Base-by-base conservation (phyloP, 2,888 invertebrate species). In the Synanthedon formicaeformis region DNA sequence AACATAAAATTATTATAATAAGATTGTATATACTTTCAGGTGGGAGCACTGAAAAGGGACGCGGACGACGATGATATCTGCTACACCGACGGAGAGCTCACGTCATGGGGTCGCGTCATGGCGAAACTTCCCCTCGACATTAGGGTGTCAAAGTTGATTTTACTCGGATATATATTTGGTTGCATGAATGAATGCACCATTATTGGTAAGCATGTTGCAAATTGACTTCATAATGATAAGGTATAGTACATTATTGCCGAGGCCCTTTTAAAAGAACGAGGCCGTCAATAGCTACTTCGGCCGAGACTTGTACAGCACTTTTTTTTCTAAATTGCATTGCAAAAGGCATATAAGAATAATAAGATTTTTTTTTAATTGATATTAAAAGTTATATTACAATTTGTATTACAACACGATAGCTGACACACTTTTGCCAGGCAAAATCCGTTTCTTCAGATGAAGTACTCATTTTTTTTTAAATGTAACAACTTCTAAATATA, bases 101-200 rank as follows among this genome's bases (percentile, higher is more conserved):
- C 97, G 0, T 94, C 92, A 74, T 80, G 98, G 60, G 98, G 98
- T 0, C 88, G 89, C 8, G 88, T 98, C 0, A 93, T 97, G 92
- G 92, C 95, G 0, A 81, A 83, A 48, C 78, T 98, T 48, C 98
- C 98, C 0, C 70, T 98, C 0, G 94, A 97, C 72, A 92, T 96
- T 34, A 90, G 90, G 54, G 78, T 96, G 4, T 90, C 94, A 10
- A 96, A 97, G 67, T 82, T 98, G 11, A 94, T 98, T 54, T 87
- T 96, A 55, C 81, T 98, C 3, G 98, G 98, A 0, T 92, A 96
- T 67, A 91, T 95, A 52, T 97, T 94, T 67, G 95, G 95, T 53
- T 91, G 95, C 48, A 78, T 98, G 8, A 92, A 94, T 10, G 97
- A 98, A 57, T 88, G 93, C 14, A 89, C 97, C 53, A 92, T 96